Evolutionary conservation across 2,797 vertebrate species (phyloP).

Genomic region (Alauda arvensis): DNA sequence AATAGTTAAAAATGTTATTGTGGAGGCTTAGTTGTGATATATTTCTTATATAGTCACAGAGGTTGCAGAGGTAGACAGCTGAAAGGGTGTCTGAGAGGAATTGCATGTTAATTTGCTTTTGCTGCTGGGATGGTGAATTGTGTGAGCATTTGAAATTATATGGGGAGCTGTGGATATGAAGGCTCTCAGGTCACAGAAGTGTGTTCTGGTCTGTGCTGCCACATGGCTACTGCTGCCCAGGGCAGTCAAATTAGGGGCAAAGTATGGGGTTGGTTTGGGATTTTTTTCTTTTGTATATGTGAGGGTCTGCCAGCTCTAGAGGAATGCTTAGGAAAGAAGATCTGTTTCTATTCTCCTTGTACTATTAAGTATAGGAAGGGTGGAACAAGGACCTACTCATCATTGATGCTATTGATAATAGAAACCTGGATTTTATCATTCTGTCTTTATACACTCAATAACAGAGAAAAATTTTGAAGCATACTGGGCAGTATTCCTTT

Average conservation of each 20-base stretch:
- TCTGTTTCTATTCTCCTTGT: neutral
- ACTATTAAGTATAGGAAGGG: neutral
- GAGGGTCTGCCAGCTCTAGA: neutral
- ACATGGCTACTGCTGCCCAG: neutral
- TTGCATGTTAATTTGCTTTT: neutral
- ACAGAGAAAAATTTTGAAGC: neutral
- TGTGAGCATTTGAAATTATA: neutral
- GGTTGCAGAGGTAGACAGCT: neutral
- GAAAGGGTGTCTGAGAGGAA: neutral
- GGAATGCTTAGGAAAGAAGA: neutral
- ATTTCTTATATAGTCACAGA: neutral
- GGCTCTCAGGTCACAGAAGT: neutral
- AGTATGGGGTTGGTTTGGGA: neutral
- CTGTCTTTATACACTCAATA: neutral
- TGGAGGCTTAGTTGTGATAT: neutral
- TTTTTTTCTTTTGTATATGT: neutral
- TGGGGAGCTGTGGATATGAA: neutral
- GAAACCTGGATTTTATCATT: neutral
- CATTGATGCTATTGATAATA: neutral
- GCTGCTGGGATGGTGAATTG: neutral
- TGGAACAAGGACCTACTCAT: neutral
- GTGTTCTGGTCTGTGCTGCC: neutral
- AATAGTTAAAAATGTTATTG: neutral
- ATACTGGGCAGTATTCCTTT: neutral
- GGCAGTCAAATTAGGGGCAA: neutral